Evolutionary conservation across 2,113 vertebrate species (phyloP).

Genomic region (Polyodon spathula): DNA sequence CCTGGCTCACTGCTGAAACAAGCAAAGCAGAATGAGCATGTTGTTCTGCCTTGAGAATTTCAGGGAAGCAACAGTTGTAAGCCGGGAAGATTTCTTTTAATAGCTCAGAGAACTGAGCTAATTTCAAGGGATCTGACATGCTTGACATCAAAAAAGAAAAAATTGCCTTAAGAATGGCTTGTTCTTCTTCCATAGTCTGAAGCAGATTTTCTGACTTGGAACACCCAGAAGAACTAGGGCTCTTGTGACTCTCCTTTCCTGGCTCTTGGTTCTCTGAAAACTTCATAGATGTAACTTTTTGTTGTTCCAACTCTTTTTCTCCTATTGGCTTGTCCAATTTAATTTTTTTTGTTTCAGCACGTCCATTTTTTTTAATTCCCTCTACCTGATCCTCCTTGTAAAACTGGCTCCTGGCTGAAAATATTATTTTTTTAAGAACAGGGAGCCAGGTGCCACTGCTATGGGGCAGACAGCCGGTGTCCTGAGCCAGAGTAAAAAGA

Average conservation of each 20-base stretch:
- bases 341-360: neutral
- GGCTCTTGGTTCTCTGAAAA: neutral
- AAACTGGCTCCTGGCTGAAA: conserved; percentile 36
- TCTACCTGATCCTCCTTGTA: conserved; percentile 4
- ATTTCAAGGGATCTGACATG: conserved; percentile 28
- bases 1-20: conserved; percentile 38
- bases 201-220: conserved; percentile 19
- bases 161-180: conserved; percentile 54
- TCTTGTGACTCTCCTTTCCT: conserved; percentile 10
- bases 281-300: neutral
- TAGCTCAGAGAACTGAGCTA: conserved; percentile 39
- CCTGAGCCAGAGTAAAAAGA: conserved; percentile 52
- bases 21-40: conserved; percentile 30
- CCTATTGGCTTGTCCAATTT: too few relatives aligned
- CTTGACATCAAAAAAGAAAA: conserved; percentile 33
- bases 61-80: conserved; percentile 23
- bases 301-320: too few relatives aligned
- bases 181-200: conserved; percentile 47
- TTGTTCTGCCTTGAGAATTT: conserved; percentile 23
- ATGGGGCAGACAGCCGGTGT: conserved; percentile 44
- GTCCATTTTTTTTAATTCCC: neutral
- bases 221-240: neutral
- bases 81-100: conserved; percentile 57
- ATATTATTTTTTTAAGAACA: conserved; percentile 50
- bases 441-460: conserved; percentile 37